Evolutionary conservation across 2,797 vertebrate genomes (phyloP), one percentile per base, ranked within the genome.

Genomic region (Glyptemys insculpta): DNA sequence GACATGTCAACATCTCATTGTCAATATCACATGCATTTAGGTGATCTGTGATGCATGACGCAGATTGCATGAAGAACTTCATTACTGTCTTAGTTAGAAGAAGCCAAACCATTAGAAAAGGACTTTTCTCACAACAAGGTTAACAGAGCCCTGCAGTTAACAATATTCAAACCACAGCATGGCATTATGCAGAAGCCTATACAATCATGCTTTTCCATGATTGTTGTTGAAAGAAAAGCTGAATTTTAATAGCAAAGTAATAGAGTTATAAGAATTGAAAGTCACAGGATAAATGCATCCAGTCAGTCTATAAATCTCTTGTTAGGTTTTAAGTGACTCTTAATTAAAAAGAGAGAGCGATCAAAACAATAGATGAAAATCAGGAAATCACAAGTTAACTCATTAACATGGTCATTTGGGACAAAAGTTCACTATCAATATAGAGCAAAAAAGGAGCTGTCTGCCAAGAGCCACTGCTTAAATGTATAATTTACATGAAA

Each of bases 361-460:
- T 94, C 14, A 49, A 44, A 47, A 31, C 25, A 15, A 12, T 1
- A 94, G 80, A 91, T 96, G 95, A 92, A 97, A 83, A 54, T 95
- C 44, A 91, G 94, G 94, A 97, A 94, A 96, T 95, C 84, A 93
- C 27, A 79, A 85, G 15, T 41, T 94, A 94, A 87, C n/a, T 95
- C 96, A 96, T 95, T 95, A 96, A 95, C 50, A 90, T 79, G 84
- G 93, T 94, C 16, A 90, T 56, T 87, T 89, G 44, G 65, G 53
- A 95, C 87, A 14, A 37, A 49, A 90, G 27, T 88, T 87, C 52
- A 90, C 23, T 49, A 14, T n/a, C 1, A 59, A 52, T 19, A 82
- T 84, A 95, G 49, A 92, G 47, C 94, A 82, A 41, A 90, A 96
- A 84, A 93, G 34, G 8, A 68, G 12, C 3, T 21, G 6, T 74